Evolutionary conservation across 2,797 vertebrate species (phyloP).

Genomic region (Florisuga fusca): DNA sequence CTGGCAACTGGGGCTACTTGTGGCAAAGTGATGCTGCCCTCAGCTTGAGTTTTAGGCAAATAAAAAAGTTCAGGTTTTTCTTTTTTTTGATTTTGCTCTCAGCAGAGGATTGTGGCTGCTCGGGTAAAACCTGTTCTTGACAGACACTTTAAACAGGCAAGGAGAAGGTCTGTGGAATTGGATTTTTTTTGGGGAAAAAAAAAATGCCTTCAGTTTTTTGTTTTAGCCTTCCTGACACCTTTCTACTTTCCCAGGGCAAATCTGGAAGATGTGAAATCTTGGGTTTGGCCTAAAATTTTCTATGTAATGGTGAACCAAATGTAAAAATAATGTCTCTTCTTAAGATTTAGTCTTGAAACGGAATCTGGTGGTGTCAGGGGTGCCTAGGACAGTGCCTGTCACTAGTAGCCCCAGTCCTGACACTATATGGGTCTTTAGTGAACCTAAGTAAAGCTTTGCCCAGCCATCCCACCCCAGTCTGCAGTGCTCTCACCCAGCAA

Average conservation of each 20-base stretch:
- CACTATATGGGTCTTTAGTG: neutral
- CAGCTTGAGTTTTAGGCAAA: accelerated
- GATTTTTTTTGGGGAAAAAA: neutral
- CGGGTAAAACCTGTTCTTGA: neutral
- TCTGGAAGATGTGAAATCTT: accelerated
- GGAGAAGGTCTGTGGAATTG: neutral
- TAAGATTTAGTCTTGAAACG: neutral
- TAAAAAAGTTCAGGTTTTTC: neutral
- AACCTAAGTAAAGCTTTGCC: neutral
- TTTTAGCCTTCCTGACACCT: neutral
- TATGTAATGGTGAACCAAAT: neutral
- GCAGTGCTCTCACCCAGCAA: neutral
- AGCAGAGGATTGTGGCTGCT: neutral
- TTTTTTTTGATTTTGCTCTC: neutral
- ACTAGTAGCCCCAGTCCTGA: neutral
- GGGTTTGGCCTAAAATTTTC: neutral
- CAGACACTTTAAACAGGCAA: neutral
- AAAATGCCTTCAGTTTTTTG: neutral
- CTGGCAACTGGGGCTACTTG: neutral
- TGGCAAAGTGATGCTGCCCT: neutral
- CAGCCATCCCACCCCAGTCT: neutral
- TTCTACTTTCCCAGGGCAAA: neutral
- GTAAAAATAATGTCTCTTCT: neutral
- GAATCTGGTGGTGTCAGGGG: neutral
- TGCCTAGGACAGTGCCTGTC: neutral